Percentiles rank a stretch among this genome's conserved stretches.
Evolutionary conservation across 1,140 invertebrate genomes (phyloP).

Genomic region (Eriocheir sinensis): DNA sequence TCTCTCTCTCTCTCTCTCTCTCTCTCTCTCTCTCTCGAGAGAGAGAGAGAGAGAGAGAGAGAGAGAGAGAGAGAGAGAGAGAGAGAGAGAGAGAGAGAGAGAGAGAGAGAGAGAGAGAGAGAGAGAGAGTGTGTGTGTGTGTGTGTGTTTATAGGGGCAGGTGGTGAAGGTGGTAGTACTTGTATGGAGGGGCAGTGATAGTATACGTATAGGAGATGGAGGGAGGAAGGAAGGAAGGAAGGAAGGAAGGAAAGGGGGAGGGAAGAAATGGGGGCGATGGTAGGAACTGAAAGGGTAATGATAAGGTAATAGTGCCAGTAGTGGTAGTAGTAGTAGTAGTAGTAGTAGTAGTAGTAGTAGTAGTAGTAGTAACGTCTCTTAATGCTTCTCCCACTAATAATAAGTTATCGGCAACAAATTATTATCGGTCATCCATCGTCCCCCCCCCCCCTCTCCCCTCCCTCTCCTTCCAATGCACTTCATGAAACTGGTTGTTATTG

Average conservation of each 20-base stretch:
- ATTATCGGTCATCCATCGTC: background rate
- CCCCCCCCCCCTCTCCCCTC: background rate
- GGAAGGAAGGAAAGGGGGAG: too few species aligned
- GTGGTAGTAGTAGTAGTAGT: background rate
- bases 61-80: too few species aligned
- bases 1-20: conserved; percentile 39
- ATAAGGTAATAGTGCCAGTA: too few species aligned
- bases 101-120: too few species aligned
- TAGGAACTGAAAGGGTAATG: too few species aligned
- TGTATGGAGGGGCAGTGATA: too few species aligned
- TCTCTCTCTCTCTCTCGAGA: conserved; percentile 41
- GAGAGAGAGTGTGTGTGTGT: too few species aligned
- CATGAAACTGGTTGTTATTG: background rate
- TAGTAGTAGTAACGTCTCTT: background rate
- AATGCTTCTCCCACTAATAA: conserved; percentile 25
- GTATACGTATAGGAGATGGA: too few species aligned
- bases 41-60: too few species aligned
- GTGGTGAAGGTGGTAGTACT: too few species aligned
- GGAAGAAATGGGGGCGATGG: too few species aligned
- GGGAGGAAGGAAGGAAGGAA: background rate
- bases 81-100: background rate
- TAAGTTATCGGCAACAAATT: background rate
- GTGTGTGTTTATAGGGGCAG: too few species aligned
- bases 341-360: background rate
- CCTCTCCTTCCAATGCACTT: background rate